Evolutionary conservation across 2,797 vertebrate species (phyloP), one percentile per base, ranked within the genome.

Genomic region (Sebastes cheni): DNA sequence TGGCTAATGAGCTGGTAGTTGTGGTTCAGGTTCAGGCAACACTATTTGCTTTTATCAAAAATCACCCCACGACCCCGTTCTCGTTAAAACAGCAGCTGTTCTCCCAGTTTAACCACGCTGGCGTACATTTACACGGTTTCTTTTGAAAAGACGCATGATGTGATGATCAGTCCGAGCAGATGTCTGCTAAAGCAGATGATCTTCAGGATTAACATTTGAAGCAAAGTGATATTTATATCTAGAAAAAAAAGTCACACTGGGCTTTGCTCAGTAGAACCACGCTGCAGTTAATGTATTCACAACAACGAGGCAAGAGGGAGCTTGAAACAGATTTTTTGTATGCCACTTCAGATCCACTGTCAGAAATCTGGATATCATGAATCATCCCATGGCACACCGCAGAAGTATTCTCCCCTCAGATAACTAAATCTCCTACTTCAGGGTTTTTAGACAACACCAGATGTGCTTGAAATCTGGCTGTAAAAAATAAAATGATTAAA

Each of bases 131-230:
- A 60, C 10, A 23, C 1, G 16, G 25, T 64, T 80, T 34, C 25
- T 23, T n/a, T 9, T 60, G 23, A 75, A 75, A 54, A 42, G n/a
- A 11, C 4, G 0, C 55, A 66, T 62, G 18, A 59, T 58, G 62
- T 50, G 18, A 82, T 65, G 56, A 71, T 76, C 80, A 71, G 50
- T 76, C 68, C n/a, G 25, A 75, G 58, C 46, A 79, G 72, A 79
- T 77, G 55, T 59, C 55, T 42, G 36, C 46, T 59, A 30, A 70
- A 73, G 66, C 20, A 68, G 54, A 73, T 54, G 36, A 83, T 64
- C 39, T 56, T 64, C 23, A 20, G 42, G 29, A 80, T 71, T 71
- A 64, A 67, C 66, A 67, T 66, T 54, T 67, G n/a, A 67, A 64
- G 50, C 46, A 73, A 62, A 65, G 18, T n/a, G 23, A 64, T 59